Conservation (phyloP, 1,140 invertebrate species). For the Plodia interpunctella region DNA sequence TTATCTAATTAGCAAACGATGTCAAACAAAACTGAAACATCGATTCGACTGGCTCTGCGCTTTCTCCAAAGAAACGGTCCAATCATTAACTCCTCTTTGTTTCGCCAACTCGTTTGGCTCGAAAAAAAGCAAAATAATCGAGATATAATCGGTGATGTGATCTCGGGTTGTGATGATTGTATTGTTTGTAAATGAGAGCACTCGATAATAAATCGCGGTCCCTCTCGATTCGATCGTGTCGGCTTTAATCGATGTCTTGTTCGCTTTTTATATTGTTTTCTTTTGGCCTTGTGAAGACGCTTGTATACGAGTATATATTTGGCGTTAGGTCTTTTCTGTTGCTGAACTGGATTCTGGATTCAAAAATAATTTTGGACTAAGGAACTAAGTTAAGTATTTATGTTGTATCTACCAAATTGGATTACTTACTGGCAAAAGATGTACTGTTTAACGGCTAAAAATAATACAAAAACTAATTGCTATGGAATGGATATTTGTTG, state of each 20-base stretch:
- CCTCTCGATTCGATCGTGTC: conserved; percentile 28
- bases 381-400: too few species aligned
- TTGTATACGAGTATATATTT: not conserved
- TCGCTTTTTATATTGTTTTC: conserved; percentile 6
- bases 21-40: not conserved
- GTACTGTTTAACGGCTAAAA: too few species aligned
- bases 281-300: not conserved
- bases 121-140: conserved; percentile 23
- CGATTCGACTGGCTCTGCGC: conserved; percentile 1
- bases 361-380: too few species aligned
- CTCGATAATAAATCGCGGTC: conserved; percentile 32
- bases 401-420: too few species aligned
- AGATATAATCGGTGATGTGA: conserved; percentile 43
- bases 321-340: not conserved
- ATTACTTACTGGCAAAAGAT: too few species aligned
- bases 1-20: not conserved
- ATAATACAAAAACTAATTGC: too few species aligned
- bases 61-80: conserved; percentile 25
- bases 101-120: conserved; percentile 25
- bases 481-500: too few species aligned
- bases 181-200: conserved; percentile 50
- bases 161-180: conserved; percentile 28
- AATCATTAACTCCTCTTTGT: conserved; percentile 33
- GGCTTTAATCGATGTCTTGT: conserved; percentile 22
- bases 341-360: not conserved